These are phyloP conservation scores for Ailuropoda melanoleuca DNA, from an alignment of 2,113 vertebrate species.

Conservation along the genomic window DNA sequence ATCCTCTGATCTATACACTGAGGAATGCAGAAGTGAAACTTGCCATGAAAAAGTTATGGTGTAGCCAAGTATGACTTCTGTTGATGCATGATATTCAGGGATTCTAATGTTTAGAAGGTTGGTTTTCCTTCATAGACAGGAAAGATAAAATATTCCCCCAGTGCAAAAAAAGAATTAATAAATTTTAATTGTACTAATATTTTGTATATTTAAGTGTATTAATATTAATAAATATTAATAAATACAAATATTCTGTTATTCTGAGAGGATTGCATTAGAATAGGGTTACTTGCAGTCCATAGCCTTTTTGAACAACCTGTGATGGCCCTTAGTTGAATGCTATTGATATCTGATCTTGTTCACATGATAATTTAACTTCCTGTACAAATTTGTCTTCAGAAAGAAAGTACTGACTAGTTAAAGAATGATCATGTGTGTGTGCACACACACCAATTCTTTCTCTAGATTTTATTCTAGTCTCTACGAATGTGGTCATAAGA, in stretches of 20 bases:
- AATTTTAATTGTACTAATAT: not conserved
- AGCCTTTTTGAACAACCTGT: not conserved
- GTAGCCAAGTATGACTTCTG: not conserved
- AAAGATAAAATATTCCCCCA: not conserved
- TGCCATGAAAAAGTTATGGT: slow-evolving; percentile 59
- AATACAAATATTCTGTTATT: not conserved
- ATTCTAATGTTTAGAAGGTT: not conserved
- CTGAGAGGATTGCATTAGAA: not conserved
- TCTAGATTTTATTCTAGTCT: not conserved
- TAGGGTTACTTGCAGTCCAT: not conserved
- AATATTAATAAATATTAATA: not conserved
- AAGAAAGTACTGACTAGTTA: not conserved
- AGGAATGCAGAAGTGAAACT: slow-evolving; percentile 72
- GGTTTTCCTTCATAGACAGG: not conserved
- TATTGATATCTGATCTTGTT: not conserved
- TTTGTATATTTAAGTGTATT: not conserved
- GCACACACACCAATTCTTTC: not conserved
- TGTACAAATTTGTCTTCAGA: not conserved
- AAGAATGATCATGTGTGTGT: not conserved
- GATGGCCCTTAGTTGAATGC: not conserved
- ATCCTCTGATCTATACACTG: slow-evolving; percentile 72
- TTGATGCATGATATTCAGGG: not conserved
- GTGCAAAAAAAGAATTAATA: not conserved
- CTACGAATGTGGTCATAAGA: not conserved
- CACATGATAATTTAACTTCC: not conserved